Conservation (phyloP, 2,888 invertebrate genomes). For the Sesia apiformis region DNA sequence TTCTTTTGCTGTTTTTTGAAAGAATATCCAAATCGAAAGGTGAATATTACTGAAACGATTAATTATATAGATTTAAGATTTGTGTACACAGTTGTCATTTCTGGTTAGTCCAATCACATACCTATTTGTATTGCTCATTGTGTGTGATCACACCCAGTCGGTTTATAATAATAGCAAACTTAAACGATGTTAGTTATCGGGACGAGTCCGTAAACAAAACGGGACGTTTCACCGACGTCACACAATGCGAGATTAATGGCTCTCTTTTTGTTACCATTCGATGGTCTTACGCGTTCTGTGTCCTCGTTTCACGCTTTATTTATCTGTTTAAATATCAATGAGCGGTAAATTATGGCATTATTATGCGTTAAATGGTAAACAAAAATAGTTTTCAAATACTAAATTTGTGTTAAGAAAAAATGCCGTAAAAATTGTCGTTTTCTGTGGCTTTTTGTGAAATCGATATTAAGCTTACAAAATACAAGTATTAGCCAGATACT, state of each 20-base stretch:
- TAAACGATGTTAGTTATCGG: slow-evolving; percentile 48
- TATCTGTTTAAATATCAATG: slow-evolving; percentile 57
- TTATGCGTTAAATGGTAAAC: slow-evolving; percentile 31
- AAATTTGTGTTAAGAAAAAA: not conserved
- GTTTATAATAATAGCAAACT: slow-evolving; percentile 45
- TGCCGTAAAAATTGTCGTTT: not conserved
- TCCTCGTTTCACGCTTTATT: slow-evolving; percentile 68
- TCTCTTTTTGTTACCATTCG: slow-evolving; percentile 60
- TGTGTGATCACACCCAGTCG: slow-evolving; percentile 63
- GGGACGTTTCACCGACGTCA: slow-evolving; percentile 47
- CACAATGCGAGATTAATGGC: slow-evolving; percentile 71
- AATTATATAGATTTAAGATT: slow-evolving; percentile 41
- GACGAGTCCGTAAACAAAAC: slow-evolving; percentile 64
- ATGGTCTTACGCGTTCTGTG: slow-evolving; percentile 64
- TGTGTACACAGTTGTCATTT: slow-evolving; percentile 47
- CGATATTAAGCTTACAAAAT: slow-evolving; percentile 26
- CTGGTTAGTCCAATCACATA: slow-evolving; percentile 26
- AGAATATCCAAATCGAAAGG: no score
- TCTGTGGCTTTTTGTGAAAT: slow-evolving; percentile 8
- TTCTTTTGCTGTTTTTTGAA: no score
- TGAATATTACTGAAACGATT: not conserved
- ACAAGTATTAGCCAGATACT: slow-evolving; percentile 38
- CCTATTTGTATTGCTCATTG: slow-evolving; percentile 58
- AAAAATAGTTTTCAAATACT: slow-evolving; percentile 24
- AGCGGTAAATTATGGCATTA: slow-evolving; percentile 52